Evolutionary conservation across 2,113 vertebrate species (phyloP).

Genomic region (Lepus europaeus): DNA sequence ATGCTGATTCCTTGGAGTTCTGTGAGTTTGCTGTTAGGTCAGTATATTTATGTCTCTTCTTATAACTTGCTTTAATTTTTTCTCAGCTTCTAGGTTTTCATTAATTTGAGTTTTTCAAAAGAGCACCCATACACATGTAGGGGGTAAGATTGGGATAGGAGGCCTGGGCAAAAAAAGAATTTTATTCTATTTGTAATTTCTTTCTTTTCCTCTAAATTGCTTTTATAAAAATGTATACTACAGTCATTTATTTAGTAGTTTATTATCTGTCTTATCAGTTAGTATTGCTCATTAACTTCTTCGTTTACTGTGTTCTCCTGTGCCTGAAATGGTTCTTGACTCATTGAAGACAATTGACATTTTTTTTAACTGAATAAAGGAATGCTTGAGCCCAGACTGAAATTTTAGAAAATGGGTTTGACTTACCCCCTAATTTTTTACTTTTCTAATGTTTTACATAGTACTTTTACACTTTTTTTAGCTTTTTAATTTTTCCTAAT

Average conservation of each 20-base stretch:
- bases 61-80: not conserved
- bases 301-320: not conserved
- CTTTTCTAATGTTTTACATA: not conserved
- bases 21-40: constrained; percentile 1
- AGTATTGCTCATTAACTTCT: not conserved
- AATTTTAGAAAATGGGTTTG: constrained; percentile 28
- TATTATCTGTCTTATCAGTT: not conserved
- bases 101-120: no score
- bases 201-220: no score
- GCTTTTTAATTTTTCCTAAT: not conserved
- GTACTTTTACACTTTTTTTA: not conserved
- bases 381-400: constrained; percentile 4
- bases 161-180: no score
- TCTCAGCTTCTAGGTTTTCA: not conserved
- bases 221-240: not conserved
- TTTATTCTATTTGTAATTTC: no score
- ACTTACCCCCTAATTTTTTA: not conserved
- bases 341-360: not conserved
- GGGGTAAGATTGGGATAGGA: no score
- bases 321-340: not conserved
- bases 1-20: not conserved
- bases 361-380: not conserved
- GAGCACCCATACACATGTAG: no score
- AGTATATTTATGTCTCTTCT: not conserved
- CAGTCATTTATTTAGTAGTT: constrained; percentile 32